Base-by-base conservation (phyloP, 2,888 invertebrate species). In the Ophion slaviceki region DNA sequence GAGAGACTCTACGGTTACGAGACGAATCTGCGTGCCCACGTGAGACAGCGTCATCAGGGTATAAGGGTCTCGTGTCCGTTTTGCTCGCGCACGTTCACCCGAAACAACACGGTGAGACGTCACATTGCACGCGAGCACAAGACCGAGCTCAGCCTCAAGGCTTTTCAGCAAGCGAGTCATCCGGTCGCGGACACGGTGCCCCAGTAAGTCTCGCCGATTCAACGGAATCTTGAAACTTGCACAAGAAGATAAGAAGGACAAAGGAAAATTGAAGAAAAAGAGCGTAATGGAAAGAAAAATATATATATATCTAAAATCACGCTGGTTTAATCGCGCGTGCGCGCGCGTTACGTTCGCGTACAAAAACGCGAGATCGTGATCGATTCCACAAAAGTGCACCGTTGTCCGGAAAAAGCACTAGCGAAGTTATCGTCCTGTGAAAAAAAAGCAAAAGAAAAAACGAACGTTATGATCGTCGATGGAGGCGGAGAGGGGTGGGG, bases 91-190 rank as follows among this genome's bases (percentile, higher is more conserved):
- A 98, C 98, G 68, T 98, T 98, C 94, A 98, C 98, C 89, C 96
- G 98, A 92, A 98, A 98, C 95, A 98, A 98, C 95, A 98, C 98
- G 47, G 98, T 98, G 92, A 96, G 98, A 87, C 96, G 98, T 88
- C 98, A 98, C 94, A 98, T 98, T 93, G 98, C 98, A 53, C 96
- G 98, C 90, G 98, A 98, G 94, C 98, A 98, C 92, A 98, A 97
- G 94, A 96, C 97, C 91, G 96, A 96, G 93, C 93, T 95, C 88
- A 96, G 96, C 93, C 95, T 96, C 92, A 96, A 96, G 90, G 95
- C 96, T 88, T 96, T 96, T 92, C 95, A 95, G 92, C 95, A 96
- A 91, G 89, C 92, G 72, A 93, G 92, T 80, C 92, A 92, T 82
- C 89, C 93, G 87, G 92, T 92, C 20, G 88, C 92, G 80, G 93